Percentiles rank a stretch among this genome's conserved stretches.
These are phyloP conservation scores for Scaptodrosophila latifasciaeformis DNA, from an alignment of 2,888 invertebrate species.

Conservation along the genomic window DNA sequence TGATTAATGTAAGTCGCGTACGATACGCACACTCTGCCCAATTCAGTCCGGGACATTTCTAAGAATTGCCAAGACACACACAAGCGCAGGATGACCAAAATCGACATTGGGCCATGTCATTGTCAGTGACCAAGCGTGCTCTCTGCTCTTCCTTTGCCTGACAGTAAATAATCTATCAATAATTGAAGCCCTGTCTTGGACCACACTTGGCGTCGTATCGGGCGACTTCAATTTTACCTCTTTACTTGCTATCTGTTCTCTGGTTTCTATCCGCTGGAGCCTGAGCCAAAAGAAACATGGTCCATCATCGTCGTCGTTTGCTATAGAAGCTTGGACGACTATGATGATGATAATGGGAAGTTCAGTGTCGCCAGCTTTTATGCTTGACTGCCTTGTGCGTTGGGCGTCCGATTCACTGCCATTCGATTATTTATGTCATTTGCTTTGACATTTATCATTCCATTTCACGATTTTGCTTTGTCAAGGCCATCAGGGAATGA, in stretches of 20 bases:
- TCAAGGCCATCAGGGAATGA: slow-evolving; percentile 52
- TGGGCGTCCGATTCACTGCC: slow-evolving; percentile 43
- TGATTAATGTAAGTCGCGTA: slow-evolving; percentile 68
- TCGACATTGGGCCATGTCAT: slow-evolving; percentile 41
- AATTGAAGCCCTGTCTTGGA: slow-evolving; percentile 62
- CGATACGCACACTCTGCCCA: slow-evolving; percentile 14
- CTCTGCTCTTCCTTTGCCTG: too few species aligned
- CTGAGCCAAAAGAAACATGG: too few species aligned
- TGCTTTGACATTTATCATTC: slow-evolving; percentile 72
- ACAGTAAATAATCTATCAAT: slow-evolving; percentile 74
- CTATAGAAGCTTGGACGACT: slow-evolving; percentile 32
- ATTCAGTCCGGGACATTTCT: slow-evolving; percentile 52
- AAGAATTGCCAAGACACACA: slow-evolving; percentile 42
- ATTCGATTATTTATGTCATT: slow-evolving; percentile 71
- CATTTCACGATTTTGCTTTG: slow-evolving; percentile 53
- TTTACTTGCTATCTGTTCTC: too few species aligned
- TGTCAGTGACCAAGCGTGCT: slow-evolving; percentile 19
- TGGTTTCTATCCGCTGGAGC: too few species aligned
- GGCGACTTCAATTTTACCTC: neutral
- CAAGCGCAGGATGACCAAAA: slow-evolving; percentile 43
- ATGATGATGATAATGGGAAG: slow-evolving; percentile 13
- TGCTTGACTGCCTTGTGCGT: slow-evolving; percentile 47
- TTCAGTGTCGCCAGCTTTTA: slow-evolving; percentile 42
- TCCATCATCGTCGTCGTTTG: neutral
- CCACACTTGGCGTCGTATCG: slow-evolving; percentile 57